Conservation (phyloP, 2,797 vertebrate genomes). For the Tinamus major region DNA sequence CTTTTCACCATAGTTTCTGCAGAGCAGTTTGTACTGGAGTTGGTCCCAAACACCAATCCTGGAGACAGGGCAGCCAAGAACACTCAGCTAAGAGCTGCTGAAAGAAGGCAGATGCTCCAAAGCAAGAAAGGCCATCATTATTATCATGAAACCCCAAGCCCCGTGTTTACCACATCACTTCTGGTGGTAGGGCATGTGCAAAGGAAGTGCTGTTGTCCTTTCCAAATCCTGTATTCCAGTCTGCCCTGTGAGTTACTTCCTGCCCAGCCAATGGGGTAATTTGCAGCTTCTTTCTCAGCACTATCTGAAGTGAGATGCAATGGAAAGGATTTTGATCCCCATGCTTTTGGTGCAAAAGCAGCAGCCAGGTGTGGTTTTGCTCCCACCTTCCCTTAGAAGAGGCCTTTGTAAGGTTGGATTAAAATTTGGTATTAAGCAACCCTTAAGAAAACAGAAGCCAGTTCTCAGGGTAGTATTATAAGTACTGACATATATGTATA, state of each 20-base stretch:
- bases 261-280: not conserved
- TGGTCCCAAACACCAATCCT: not conserved
- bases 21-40: not conserved
- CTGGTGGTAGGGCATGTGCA: not conserved
- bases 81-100: not conserved
- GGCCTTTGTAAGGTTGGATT: not conserved
- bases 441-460: not conserved
- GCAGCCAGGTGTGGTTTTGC: rapidly evolving
- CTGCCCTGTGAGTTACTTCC: not conserved
- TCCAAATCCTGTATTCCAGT: not conserved
- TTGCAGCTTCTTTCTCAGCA: not conserved
- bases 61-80: no score
- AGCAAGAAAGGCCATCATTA: not conserved
- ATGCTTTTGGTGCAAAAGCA: not conserved
- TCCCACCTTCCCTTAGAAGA: not conserved
- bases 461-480: not conserved
- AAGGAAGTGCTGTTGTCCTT: not conserved
- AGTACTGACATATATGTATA: no score
- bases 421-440: not conserved
- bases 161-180: not conserved
- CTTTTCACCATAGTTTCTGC: not conserved
- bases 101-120: not conserved
- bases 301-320: not conserved
- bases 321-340: not conserved
- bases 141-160: not conserved